Evolutionary conservation across 2,113 vertebrate genomes (phyloP), one percentile per base, ranked within the genome.

Genomic region (Panurus biarmicus): DNA sequence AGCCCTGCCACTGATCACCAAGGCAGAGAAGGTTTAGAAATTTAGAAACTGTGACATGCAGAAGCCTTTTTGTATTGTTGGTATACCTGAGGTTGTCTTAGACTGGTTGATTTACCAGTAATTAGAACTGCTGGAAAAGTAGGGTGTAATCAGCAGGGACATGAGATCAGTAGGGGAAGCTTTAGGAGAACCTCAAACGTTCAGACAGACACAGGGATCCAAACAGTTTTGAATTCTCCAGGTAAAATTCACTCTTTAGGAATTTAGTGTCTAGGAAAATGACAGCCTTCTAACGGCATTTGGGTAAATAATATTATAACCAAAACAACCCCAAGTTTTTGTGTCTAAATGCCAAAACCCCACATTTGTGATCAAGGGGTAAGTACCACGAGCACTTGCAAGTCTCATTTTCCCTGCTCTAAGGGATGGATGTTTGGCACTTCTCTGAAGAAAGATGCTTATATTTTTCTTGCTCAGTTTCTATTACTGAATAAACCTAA

Each of bases 261-360:
- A 58, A 36, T 35, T 50, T 31, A 42, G 5, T 20, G 54, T 14
- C 29, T 42, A 31, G 47, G 56, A 81, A 84, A 94, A 66, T 4
- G 1, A 5, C 12, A 44, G 7, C 31, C 47, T 76, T 53, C 36
- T 67, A 80, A 35, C 4, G 58, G 12, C 18, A 29, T 79, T 86
- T 66, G 73, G 25, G 9, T 70, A 47, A 66, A 38, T 33, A 62
- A 40, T 18, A 7, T 56, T 42, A 33, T 24, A 18, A 35, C 3
- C 0, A 29, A 70, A 66, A 72, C 6, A 2, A 9, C 5, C 0
- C 2, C 12, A 60, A 33, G 17, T 31, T 45, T 42, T 1, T 31
- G 22, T 40, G 9, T 22, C n/a, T 65, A 8, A 8, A 54, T 1
- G 1, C 33, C 38, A 24, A 40, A 79, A 17, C 7, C 28, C 23